Conservation (phyloP, 1,140 invertebrate species). For the Caerostris extrusa region DNA sequence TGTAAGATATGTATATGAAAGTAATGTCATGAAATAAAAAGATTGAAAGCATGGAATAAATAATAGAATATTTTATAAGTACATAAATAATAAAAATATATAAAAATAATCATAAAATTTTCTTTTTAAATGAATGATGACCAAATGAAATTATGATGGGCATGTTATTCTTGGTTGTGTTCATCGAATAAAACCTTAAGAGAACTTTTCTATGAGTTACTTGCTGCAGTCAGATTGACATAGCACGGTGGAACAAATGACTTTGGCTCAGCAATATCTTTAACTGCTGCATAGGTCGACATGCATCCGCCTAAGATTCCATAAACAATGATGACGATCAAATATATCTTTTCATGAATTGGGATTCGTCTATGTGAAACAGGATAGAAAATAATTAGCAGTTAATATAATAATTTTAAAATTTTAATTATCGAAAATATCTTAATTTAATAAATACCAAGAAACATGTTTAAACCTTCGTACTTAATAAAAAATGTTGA, state of each 20-base stretch:
- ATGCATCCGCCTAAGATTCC: constrained; percentile 85
- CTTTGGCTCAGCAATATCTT: constrained; percentile 81
- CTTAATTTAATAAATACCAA: too few species aligned
- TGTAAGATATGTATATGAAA: too few species aligned
- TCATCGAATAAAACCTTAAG: not conserved
- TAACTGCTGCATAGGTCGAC: constrained; percentile 85
- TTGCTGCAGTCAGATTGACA: constrained; percentile 78
- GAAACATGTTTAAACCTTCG: too few species aligned
- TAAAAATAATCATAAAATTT: not conserved
- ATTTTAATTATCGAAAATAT: too few species aligned
- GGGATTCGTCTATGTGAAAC: constrained; percentile 82
- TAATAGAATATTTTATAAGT: too few species aligned
- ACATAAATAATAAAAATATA: too few species aligned
- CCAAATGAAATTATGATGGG: not conserved
- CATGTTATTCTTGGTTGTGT: not conserved
- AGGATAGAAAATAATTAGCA: not conserved
- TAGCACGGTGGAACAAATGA: constrained; percentile 81
- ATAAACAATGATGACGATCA: constrained; percentile 85
- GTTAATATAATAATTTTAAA: too few species aligned
- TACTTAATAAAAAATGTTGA: too few species aligned
- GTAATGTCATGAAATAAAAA: too few species aligned
- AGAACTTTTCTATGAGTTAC: not conserved
- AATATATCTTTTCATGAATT: constrained; percentile 82
- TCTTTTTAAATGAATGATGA: not conserved
- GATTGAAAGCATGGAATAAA: too few species aligned